Evolutionary conservation across 1,140 invertebrate species (phyloP).

Genomic region (Tyrophagus putrescentiae): DNA sequence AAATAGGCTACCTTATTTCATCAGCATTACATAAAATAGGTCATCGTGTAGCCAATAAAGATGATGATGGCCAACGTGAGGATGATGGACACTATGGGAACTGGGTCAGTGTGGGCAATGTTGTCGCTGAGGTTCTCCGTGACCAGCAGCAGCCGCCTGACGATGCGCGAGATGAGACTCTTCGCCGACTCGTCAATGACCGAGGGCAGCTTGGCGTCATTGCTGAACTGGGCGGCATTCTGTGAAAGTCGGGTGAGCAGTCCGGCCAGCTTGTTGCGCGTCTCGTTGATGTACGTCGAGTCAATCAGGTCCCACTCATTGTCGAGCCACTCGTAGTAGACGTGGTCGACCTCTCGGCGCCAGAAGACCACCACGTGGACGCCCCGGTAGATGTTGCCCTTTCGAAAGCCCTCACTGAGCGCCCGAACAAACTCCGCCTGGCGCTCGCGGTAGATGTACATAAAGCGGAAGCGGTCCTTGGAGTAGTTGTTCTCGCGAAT

Average conservation of each 20-base stretch:
- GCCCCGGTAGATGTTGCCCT: slow-evolving; percentile 30
- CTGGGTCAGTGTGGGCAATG: slow-evolving; percentile 59
- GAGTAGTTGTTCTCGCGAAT: slow-evolving; percentile 40
- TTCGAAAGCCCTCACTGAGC: slow-evolving; percentile 43
- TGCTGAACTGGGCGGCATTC: slow-evolving; percentile 43
- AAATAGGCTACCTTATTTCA: too few relatives aligned
- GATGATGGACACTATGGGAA: slow-evolving; percentile 63
- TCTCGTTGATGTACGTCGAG: slow-evolving; percentile 47
- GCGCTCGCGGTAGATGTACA: slow-evolving; percentile 67
- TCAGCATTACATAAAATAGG: slow-evolving; percentile 58
- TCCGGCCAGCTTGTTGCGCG: slow-evolving; percentile 51
- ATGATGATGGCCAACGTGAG: slow-evolving; percentile 64
- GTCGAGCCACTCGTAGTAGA: slow-evolving; percentile 81
- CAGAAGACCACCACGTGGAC: slow-evolving; percentile 65
- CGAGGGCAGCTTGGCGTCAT: slow-evolving; percentile 32
- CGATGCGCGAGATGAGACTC: slow-evolving; percentile 52
- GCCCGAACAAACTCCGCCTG: slow-evolving; percentile 65
- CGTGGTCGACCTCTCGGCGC: slow-evolving; percentile 59
- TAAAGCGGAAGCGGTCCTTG: slow-evolving; percentile 40
- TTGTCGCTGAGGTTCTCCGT: slow-evolving; percentile 53
- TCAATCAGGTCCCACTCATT: slow-evolving; percentile 43
- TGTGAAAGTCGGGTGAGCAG: slow-evolving; percentile 53
- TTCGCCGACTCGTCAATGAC: slow-evolving; percentile 50
- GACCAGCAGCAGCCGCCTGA: slow-evolving; percentile 49
- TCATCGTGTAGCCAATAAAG: slow-evolving; percentile 67